phyloP scores from a whole-genome alignment of 2,888 invertebrate genomes.

The Thecophora atra region DNA sequence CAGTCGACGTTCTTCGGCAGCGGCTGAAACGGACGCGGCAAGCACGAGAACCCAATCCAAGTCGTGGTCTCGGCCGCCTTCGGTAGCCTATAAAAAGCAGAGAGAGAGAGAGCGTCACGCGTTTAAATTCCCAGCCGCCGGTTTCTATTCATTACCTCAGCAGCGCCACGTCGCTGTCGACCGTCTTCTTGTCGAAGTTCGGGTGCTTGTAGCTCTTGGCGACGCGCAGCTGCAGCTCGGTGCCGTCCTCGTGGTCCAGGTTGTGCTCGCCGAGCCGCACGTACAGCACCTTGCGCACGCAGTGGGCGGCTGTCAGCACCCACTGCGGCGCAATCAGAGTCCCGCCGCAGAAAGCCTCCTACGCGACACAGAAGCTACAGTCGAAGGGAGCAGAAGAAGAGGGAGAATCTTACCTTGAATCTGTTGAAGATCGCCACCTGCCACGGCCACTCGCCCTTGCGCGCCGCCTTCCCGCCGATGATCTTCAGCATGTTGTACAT shows the following conservation, averaged over 20 bases:
- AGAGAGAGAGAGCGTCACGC: not conserved
- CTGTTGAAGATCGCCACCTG: slow-evolving; percentile 90
- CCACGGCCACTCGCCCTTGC: slow-evolving; percentile 92
- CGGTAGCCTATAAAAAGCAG: slow-evolving; percentile 55
- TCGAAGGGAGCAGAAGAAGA: no score
- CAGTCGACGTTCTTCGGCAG: slow-evolving; percentile 76
- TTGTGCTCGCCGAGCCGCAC: slow-evolving; percentile 90
- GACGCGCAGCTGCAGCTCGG: slow-evolving; percentile 81
- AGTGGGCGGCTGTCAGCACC: slow-evolving; percentile 90
- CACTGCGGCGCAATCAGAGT: slow-evolving; percentile 83
- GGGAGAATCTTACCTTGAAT: slow-evolving; percentile 71
- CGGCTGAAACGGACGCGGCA: slow-evolving; percentile 77
- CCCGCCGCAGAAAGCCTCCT: slow-evolving; percentile 91
- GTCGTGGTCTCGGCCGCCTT: slow-evolving; percentile 57
- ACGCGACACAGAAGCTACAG: slow-evolving; percentile 16
- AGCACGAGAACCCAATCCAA: slow-evolving; percentile 77
- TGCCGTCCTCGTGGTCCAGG: slow-evolving; percentile 76
- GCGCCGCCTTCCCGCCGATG: slow-evolving; percentile 84
- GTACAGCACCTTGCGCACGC: slow-evolving; percentile 78
- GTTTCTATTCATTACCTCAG: slow-evolving; percentile 71
- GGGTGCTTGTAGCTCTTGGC: slow-evolving; percentile 83
- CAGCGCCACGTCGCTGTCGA: slow-evolving; percentile 92
- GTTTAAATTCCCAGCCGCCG: not conserved
- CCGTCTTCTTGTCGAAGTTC: slow-evolving; percentile 85
- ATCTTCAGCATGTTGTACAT: slow-evolving; percentile 77